Base-by-base conservation (phyloP, 2,113 vertebrate genomes). In the Polypterus bichir region DNA sequence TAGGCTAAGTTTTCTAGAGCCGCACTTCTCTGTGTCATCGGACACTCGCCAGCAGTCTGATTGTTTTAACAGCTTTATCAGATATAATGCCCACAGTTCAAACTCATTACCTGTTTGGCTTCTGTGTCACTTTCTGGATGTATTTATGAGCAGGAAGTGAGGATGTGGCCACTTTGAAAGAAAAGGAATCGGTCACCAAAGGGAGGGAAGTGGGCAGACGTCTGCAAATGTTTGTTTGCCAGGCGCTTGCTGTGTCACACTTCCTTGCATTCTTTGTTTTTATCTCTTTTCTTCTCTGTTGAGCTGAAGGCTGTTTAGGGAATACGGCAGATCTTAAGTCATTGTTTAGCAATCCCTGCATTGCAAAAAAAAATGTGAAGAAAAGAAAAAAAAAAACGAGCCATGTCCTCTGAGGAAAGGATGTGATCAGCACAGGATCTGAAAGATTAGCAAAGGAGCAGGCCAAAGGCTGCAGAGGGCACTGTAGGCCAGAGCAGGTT, bases 401-500 rank as follows among this genome's bases (percentile, higher is more conserved):
- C 73, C 76, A 71, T 77, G 71, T 77, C 80, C 80, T 78, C 78
- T 73, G 74, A 81, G 75, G 69, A 61, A 46, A 74, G 78, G 80
- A 57, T 71, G 74, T 71, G 79, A 78, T 80, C 76, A 67, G 71
- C 66, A 73, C 65, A 72, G 52, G 66, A 68, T 68, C 69, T 76
- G 74, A 77, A 78, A 88, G 88, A 92, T 91, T 88, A 90, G 86
- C 84, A 80, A 83, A 81, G 77, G 72, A 68, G 77, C 74, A 83
- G 85, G 86, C 83, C 85, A 78, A 84, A 86, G 90, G 89, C 91
- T 90, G 86, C 86, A 91, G 91, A 93, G 92, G 91, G 89, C 91
- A 94, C 86, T 86, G 85, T 86, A 92, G 91, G 86, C 91, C 87
- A 88, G 84, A 81, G 82, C 87, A 92, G 89, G 88, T 94, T 91